Evolutionary conservation across 2,797 vertebrate species (phyloP), one percentile per base, ranked within the genome.

Genomic region (Schizothorax lantsangensis): DNA sequence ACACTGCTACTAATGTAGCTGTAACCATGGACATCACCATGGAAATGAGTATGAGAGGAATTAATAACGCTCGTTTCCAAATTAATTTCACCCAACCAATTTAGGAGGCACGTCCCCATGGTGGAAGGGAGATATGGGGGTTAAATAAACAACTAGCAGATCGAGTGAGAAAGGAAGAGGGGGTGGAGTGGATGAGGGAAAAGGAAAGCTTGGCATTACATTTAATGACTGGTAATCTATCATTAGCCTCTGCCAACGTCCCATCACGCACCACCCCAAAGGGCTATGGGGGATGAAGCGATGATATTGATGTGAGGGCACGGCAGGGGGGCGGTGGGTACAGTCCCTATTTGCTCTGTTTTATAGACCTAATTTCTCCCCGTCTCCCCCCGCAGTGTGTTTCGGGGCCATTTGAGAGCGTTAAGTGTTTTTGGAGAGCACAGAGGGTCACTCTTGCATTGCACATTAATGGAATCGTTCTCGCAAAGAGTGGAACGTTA

Each of bases 161-260:
- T 43, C 21, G 40, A 47, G 83, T 38, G 84, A 90, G 89, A 81
- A 15, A 26, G 4, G 38, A 57, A 26, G 40, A 38, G 82, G 88
- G 86, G 40, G 36, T 68, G 57, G 40, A 68, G 62, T 30, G 64
- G 80, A 73, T 57, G 30, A 45, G 38, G 45, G 36, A n/a, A 72
- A 83, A 85, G n/a, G 62, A 78, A 82, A 88, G 87, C 84, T 79
- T 38, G 52, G 62, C 69, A 72, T 95, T 94, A 94, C 92, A 95
- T 94, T 30, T 85, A 79, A 85, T 86, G 68, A 87, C n/a, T 85
- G 95, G 95, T 97, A 97, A 97, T 97, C 95, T 96, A 96, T 97
- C 95, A 97, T 97, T 97, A 97, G 96, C 94, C 95, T 93, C 57
- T 95, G 92, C 91, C 90, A 93, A 89, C 88, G 90, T 92, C 90